These are phyloP conservation scores for Cheilosia vulpina DNA, from an alignment of 2,888 invertebrate genomes.

Conservation along the genomic window DNA sequence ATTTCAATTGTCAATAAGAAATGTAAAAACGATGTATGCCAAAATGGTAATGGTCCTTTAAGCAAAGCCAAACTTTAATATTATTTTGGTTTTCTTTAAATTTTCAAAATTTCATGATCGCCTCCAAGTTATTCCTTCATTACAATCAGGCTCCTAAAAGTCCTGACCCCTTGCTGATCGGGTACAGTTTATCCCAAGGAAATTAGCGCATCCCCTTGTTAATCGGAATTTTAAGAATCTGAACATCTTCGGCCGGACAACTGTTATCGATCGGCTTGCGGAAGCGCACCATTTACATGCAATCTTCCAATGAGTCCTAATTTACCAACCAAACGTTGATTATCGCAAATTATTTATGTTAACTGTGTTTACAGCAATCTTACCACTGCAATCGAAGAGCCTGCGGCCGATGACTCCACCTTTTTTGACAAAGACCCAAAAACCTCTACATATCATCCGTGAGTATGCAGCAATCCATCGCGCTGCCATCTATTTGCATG, in stretches of 20 bases:
- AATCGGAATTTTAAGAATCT: conserved; percentile 25
- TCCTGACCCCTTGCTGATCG: too few relatives aligned
- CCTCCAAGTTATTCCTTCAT: too few relatives aligned
- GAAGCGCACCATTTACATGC: conserved; percentile 36
- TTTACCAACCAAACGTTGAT: conserved; percentile 56
- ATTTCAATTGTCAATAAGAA: too few relatives aligned
- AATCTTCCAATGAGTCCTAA: conserved; percentile 53
- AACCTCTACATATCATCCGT: conserved; percentile 29
- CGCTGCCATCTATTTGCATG: conserved; percentile 71
- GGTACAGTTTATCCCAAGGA: conserved; percentile 18
- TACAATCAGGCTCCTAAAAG: too few relatives aligned
- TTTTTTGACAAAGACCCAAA: conserved; percentile 66
- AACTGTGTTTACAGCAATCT: conserved; percentile 70
- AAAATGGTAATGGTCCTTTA: too few relatives aligned
- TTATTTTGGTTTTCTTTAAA: too few relatives aligned
- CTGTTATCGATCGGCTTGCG: conserved; percentile 17
- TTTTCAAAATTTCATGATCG: too few relatives aligned
- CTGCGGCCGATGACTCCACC: conserved; percentile 51
- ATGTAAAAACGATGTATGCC: too few relatives aligned
- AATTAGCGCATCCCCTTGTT: not conserved
- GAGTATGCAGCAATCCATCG: conserved; percentile 49
- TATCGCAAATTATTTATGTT: conserved; percentile 66
- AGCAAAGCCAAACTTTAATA: too few relatives aligned
- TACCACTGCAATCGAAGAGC: conserved; percentile 62
- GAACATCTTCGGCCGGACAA: not conserved